A percentile compares a stretch with the other conserved stretches of the same genome.
Evolutionary conservation across 2,113 vertebrate genomes (phyloP).

Genomic region (Mionectes macconnelli): DNA sequence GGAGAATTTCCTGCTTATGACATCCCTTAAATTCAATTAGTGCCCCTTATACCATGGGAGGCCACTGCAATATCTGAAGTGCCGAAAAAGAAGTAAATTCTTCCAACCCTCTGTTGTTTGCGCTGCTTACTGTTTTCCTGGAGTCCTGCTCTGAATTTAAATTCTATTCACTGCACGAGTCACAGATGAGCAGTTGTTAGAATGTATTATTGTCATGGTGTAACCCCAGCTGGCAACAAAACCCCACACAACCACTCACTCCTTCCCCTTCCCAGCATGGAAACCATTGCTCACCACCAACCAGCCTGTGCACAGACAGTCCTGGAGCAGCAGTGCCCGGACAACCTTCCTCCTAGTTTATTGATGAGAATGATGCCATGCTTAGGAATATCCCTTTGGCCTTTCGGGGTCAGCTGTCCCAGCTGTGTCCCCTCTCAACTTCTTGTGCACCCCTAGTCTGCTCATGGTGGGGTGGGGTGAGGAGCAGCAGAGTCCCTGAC

Average conservation of each 20-base stretch:
- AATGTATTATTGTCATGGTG: constrained; percentile 11
- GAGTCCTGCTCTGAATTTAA: constrained; percentile 25
- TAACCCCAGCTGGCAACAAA: neutral
- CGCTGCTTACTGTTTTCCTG: neutral
- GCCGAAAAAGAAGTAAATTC: neutral
- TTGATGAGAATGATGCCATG: neutral
- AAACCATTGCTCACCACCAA: neutral
- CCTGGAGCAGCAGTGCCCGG: neutral
- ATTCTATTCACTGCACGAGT: constrained; percentile 55
- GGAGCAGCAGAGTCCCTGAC: neutral
- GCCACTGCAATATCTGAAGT: constrained; percentile 3
- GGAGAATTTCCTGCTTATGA: constrained; percentile 23
- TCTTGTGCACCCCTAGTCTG: neutral
- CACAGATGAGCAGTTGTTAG: constrained; percentile 63
- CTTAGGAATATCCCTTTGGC: neutral
- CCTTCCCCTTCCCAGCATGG: neutral
- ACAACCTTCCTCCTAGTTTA: neutral
- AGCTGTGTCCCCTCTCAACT: neutral
- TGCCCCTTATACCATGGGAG: constrained; percentile 35
- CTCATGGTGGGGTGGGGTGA: neutral
- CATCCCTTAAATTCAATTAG: constrained; percentile 68
- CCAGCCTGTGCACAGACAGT: neutral
- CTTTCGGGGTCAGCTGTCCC: neutral
- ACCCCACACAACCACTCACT: neutral
- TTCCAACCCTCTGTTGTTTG: neutral